These are phyloP conservation scores for Drosophila lacertosa DNA, from an alignment of 1,140 invertebrate genomes.

Conservation along the genomic window DNA sequence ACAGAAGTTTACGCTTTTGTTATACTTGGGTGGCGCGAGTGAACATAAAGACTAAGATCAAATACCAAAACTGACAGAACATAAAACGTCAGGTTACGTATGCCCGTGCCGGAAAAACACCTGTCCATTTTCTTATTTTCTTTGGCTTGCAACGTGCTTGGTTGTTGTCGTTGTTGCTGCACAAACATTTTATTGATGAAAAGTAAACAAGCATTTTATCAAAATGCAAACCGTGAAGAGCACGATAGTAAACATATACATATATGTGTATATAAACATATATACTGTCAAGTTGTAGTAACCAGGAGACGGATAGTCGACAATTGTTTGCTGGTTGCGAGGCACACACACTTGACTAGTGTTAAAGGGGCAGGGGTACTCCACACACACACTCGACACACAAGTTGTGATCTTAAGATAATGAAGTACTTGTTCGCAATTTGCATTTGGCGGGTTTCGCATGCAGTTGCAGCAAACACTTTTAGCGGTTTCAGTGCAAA, in stretches of 20 bases:
- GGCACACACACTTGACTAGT: neutral
- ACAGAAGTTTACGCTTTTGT: slow-evolving; percentile 37
- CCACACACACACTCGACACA: neutral
- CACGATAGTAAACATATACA: slow-evolving; percentile 26
- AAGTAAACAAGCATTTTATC: slow-evolving; percentile 65
- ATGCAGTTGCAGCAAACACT: slow-evolving; percentile 4
- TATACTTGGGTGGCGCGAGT: slow-evolving; percentile 22
- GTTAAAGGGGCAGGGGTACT: neutral
- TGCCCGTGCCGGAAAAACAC: slow-evolving; percentile 65
- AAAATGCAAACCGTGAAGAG: slow-evolving; percentile 11
- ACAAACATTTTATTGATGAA: slow-evolving; percentile 71
- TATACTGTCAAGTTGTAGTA: neutral
- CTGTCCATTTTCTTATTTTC: slow-evolving; percentile 62
- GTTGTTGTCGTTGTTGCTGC: slow-evolving; percentile 23
- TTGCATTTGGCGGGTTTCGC: slow-evolving; percentile 1
- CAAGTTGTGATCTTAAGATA: slow-evolving; percentile 28
- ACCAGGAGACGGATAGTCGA: slow-evolving; percentile 32
- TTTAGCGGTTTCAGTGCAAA: slow-evolving; percentile 5
- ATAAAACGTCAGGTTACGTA: slow-evolving; percentile 29
- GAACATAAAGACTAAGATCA: slow-evolving; percentile 10
- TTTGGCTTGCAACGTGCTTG: slow-evolving; percentile 23
- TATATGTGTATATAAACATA: neutral
- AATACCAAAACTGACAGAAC: slow-evolving; percentile 17
- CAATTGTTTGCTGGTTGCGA: neutral
- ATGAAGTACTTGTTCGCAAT: slow-evolving; percentile 30